Evolutionary conservation across 2,888 invertebrate genomes (phyloP), one percentile per base, ranked within the genome.

Genomic region (Pterobdella sp.): DNA sequence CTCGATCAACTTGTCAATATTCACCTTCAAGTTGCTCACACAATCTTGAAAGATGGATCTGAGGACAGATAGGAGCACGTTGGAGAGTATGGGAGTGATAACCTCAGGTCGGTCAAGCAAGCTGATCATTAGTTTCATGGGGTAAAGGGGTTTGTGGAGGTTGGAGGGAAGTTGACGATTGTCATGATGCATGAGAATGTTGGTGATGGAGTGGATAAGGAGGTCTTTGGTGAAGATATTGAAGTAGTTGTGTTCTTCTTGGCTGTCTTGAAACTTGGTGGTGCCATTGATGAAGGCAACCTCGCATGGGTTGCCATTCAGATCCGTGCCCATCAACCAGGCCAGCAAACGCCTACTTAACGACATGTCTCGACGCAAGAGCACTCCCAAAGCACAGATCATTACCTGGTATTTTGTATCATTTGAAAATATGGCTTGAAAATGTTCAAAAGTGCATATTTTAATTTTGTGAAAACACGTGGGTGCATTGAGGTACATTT

Each of bases 51-150:
- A 80, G 72, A 83, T 76, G 73, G 80, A 82, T 49, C 84, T 87
- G 82, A 92, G 90, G 72, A 93, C 89, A 81, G 92, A 80, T 69
- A 83, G 75, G n/a, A 83, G 76, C 3, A 83, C 79, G 75, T 80
- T 81, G 74, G 83, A 82, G 29, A 83, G 74, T 56, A 83, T 81
- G 36, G 80, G 80, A 18, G 82, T 80, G 7, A 92, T 92, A 73
- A 94, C 90, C 82, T 93, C 92, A 14, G 90, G 89, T 82, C 92
- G 91, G 82, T 94, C 93, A 75, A 94, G 85, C 67, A 94, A 85
- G 65, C 91, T 91, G 34, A 92, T 89, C 78, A 93, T 86, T 73
- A 93, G 88, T 77, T 72, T 74, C 34, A 56, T 56, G 7, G 60
- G 26, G n/a, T 56, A 56, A 26, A 56, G 60, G 18, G 60, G 60